These are phyloP conservation scores for Dyspetes luteomarginatus DNA, from an alignment of 2,888 invertebrate genomes.

Conservation along the genomic window DNA sequence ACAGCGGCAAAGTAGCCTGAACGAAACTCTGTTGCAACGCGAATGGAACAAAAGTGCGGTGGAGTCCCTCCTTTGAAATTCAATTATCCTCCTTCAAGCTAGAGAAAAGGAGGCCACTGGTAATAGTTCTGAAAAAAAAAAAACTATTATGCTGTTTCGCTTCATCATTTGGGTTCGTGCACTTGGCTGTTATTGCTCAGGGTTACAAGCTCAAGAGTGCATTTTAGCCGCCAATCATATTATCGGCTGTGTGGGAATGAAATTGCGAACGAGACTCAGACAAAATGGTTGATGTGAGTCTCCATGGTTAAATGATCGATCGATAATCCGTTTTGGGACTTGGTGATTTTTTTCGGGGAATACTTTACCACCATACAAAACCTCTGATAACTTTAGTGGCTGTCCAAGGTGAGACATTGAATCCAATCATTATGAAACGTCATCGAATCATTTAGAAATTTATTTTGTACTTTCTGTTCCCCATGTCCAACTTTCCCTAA, in stretches of 20 bases:
- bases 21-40: neutral
- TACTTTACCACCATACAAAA: no score
- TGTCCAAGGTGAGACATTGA: no score
- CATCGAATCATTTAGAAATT: no score
- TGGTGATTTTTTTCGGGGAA: no score
- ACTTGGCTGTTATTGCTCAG: slow-evolving; percentile 35
- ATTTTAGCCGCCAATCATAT: slow-evolving; percentile 29
- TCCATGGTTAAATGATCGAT: neutral
- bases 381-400: no score
- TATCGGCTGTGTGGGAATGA: neutral
- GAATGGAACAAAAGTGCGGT: slow-evolving; percentile 28
- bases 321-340: no score
- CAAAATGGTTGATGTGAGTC: neutral
- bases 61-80: slow-evolving; percentile 46
- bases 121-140: slow-evolving; percentile 26
- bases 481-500: no score
- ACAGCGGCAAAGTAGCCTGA: slow-evolving; percentile 40
- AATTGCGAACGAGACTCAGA: neutral
- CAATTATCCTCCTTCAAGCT: slow-evolving; percentile 46
- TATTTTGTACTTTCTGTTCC: no score
- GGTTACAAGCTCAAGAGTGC: slow-evolving; percentile 18
- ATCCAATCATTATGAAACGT: no score
- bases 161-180: slow-evolving; percentile 38
- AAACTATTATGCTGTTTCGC: slow-evolving; percentile 4
- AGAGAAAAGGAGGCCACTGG: slow-evolving; percentile 38